Base-by-base conservation (phyloP, 2,113 vertebrate species). In the Sturnira hondurensis region DNA sequence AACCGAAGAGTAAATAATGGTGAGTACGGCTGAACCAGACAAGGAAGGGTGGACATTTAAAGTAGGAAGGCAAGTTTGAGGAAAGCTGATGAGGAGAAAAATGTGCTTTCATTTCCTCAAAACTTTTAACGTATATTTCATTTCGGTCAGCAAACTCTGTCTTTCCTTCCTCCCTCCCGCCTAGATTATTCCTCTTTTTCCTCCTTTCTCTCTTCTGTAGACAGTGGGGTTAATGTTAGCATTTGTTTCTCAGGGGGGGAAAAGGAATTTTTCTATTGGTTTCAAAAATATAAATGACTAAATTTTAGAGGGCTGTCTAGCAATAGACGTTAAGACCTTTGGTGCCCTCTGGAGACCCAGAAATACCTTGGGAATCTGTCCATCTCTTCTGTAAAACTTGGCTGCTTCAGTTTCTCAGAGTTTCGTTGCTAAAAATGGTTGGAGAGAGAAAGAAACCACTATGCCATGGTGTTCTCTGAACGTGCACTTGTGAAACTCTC, bases 381-480 rank as follows among this genome's bases (percentile, higher is more conserved):
- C 63, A 90, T 91, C 95, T 47, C 19, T 97, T 65, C 93, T 41
- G 58, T 56, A 92, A 93, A 95, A 56, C n/a, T 97, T 96, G 80
- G 50, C 91, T 93, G 54, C 36, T 84, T 93, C 86, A 26, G 63
- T 88, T 97, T 96, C 94, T 36, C 8, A 76, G 86, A 93, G 0
- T 24, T 56, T 85, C 91, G 24, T 15, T 9, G 95, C 74, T 95
- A 93, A 96, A 91, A 86, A 45, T 45, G 92, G 89, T 33, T 24
- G 19, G 56, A 5, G 71, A 56, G 56, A 93, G 61, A 83, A 78
- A 83, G 43, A 58, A 36, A 61, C 19, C 17, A 17, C 20, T 15
- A 45, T 0, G 19, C 43, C n/a, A 9, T 68, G 65, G 6, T 67
- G 1, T 86, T 6, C 61, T 95, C 54, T 87, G 61, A 84, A 54